Evolutionary conservation across 2,797 vertebrate species (phyloP).

Genomic region (Synaphobranchus kaupii): DNA sequence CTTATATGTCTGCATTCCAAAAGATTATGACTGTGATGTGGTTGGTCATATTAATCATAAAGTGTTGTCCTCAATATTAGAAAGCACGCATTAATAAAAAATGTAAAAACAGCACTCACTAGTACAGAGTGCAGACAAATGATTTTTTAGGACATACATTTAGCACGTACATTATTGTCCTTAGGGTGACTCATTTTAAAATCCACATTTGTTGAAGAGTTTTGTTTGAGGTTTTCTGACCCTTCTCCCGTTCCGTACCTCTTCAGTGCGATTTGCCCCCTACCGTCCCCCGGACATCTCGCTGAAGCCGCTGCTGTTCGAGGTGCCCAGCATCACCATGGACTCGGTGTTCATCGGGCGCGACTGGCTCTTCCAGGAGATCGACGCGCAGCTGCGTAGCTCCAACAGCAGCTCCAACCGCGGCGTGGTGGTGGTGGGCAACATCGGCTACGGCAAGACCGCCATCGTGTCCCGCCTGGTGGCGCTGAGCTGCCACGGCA

Average conservation of each 20-base stretch:
- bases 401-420: constrained; percentile 76
- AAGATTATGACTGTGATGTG: neutral
- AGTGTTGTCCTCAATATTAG: neutral
- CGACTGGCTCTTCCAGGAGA: constrained; percentile 98
- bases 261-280: constrained; percentile 94
- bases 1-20: neutral
- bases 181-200: neutral
- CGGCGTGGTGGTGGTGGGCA: constrained; percentile 88
- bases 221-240: neutral
- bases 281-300: constrained; percentile 96
- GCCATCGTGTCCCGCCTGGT: constrained; percentile 90
- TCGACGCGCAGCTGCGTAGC: constrained; percentile 88
- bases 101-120: too few species aligned
- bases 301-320: constrained; percentile 95
- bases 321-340: constrained; percentile 97
- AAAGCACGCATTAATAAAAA: too few species aligned
- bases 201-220: neutral
- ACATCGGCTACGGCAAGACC: constrained; percentile 93
- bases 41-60: neutral
- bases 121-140: too few species aligned
- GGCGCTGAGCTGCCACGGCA: constrained; percentile 92
- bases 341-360: constrained; percentile 94
- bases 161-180: neutral
- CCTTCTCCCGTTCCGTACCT: neutral
- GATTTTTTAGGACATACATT: too few species aligned